These are phyloP conservation scores for Eupithecia subumbrata DNA, from an alignment of 2,888 invertebrate species.

Conservation along the genomic window DNA sequence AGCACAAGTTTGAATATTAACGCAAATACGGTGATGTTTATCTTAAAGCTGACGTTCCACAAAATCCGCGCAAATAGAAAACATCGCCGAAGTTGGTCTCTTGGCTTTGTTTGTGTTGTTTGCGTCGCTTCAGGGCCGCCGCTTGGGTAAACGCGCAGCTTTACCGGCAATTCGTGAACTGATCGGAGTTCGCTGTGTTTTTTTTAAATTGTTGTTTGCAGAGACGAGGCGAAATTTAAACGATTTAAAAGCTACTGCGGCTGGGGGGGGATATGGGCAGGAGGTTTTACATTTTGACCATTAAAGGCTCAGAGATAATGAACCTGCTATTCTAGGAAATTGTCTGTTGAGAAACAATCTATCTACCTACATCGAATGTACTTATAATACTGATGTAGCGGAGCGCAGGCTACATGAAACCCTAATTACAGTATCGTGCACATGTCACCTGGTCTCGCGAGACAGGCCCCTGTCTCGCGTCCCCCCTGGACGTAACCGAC, in stretches of 20 bases:
- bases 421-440: neutral
- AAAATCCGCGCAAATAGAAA: neutral
- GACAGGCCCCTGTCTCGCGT: neutral
- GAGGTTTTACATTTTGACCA: neutral
- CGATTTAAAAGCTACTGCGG: neutral
- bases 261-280: neutral
- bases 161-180: neutral
- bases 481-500: neutral
- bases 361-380: neutral
- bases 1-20: conserved; percentile 6
- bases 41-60: neutral
- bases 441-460: neutral
- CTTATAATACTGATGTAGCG: neutral
- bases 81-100: neutral
- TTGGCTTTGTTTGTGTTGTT: neutral
- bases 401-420: neutral
- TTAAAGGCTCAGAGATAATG: neutral
- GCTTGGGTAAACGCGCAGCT: neutral
- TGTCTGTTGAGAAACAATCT: neutral
- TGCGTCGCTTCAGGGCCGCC: neutral
- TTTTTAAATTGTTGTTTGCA: neutral
- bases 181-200: conserved; percentile 1
- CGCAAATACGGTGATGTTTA: conserved; percentile 8
- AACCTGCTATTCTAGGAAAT: neutral
- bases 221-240: neutral